Conservation (phyloP, 2,797 vertebrate species). For the Agapornis canus region DNA sequence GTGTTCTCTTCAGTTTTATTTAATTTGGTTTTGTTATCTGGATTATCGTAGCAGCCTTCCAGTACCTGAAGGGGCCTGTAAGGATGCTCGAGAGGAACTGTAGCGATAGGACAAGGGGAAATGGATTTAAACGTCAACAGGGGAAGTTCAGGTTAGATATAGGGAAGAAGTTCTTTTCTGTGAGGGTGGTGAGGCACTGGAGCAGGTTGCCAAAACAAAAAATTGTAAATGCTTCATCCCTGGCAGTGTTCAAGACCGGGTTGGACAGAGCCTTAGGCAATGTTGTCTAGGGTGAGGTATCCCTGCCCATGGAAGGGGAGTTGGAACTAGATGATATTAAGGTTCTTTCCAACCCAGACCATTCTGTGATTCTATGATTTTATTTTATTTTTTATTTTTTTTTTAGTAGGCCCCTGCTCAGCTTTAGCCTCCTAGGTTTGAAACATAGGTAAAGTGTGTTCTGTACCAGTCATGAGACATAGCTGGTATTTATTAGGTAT, state of each 20-base stretch:
- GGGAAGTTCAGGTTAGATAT: not conserved
- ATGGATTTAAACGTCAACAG: not conserved
- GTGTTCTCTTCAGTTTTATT: not conserved
- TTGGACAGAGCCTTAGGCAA: too few relatives aligned
- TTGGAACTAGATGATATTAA: not conserved
- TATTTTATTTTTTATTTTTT: not conserved
- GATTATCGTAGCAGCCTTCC: not conserved
- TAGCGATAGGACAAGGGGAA: not conserved
- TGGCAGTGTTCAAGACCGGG: too few relatives aligned
- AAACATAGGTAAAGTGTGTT: not conserved
- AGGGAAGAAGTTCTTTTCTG: not conserved
- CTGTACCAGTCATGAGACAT: accelerated
- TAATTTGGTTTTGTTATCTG: not conserved
- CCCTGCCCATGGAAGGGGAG: not conserved
- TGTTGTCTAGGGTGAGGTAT: not conserved
- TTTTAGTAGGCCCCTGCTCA: not conserved
- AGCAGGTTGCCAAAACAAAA: not conserved
- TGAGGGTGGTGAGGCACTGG: not conserved
- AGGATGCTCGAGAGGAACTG: not conserved
- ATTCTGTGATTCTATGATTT: not conserved
- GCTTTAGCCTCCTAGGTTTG: not conserved
- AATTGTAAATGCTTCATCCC: not conserved
- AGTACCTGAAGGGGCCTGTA: not conserved
- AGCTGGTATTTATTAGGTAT: not conserved
- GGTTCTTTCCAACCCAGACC: not conserved